A percentile compares a stretch with the other conserved stretches of the same genome.
Conservation (phyloP, 2,888 invertebrate genomes). For the Watsonalla binaria region DNA sequence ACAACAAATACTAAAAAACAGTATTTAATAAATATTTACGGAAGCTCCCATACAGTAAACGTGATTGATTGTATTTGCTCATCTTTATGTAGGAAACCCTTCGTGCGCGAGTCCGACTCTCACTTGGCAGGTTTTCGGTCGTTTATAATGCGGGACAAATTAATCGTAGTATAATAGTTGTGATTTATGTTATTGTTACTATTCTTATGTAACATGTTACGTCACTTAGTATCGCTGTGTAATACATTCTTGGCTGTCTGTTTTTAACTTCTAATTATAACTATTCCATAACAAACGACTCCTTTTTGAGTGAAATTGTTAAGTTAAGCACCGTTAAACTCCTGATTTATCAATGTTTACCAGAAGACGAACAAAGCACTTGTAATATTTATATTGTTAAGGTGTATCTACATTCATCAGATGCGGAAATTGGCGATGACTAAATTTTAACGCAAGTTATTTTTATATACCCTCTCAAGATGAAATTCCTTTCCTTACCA, state of each 20-base stretch:
- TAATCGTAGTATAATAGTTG: conserved; percentile 1
- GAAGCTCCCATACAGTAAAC: too few relatives aligned
- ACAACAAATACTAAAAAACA: too few relatives aligned
- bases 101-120: too few relatives aligned
- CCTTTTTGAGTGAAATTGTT: conserved; percentile 8
- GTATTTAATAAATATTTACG: too few relatives aligned
- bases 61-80: too few relatives aligned
- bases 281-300: too few relatives aligned
- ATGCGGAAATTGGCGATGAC: too few relatives aligned
- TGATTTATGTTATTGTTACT: conserved; percentile 1
- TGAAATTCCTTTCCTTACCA: too few relatives aligned
- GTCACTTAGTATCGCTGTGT: neutral
- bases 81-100: too few relatives aligned
- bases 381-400: neutral
- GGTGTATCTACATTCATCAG: too few relatives aligned
- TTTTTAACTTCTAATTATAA: neutral
- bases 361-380: conserved; percentile 15
- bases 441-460: too few relatives aligned
- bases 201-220: neutral
- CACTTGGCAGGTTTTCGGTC: neutral
- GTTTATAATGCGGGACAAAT: conserved; percentile 1
- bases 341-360: conserved; percentile 26
- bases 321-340: conserved; percentile 19
- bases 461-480: too few relatives aligned
- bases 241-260: neutral